phyloP scores from a whole-genome alignment of 2,888 invertebrate genomes.

The Gonocerus acuteangulatus region DNA sequence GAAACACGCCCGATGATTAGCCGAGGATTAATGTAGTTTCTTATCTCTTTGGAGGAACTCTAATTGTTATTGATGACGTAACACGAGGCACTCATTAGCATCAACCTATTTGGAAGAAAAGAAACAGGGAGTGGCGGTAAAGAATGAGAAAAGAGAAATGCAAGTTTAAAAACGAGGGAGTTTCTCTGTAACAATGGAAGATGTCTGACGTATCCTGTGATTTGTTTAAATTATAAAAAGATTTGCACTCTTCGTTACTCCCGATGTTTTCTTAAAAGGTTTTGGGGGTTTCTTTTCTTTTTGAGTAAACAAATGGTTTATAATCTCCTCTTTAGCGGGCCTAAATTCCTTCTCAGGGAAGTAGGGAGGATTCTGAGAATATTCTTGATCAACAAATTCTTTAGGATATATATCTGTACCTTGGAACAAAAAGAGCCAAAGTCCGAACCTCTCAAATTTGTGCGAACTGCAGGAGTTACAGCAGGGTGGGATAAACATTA shows the following conservation, averaged over 20 bases:
- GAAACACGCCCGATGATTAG: conserved; percentile 6
- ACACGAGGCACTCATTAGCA: conserved; percentile 8
- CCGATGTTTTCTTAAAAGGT: background rate
- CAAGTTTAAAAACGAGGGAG: background rate
- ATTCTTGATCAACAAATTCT: too few species aligned
- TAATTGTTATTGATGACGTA: conserved; percentile 17
- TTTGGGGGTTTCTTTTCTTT: background rate
- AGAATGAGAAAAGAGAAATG: background rate
- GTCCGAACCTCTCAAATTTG: too few species aligned
- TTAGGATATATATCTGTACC: too few species aligned
- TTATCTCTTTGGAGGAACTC: background rate
- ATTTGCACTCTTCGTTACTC: background rate
- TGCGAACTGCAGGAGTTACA: too few species aligned
- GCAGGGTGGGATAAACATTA: too few species aligned
- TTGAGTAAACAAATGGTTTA: conserved; percentile 13
- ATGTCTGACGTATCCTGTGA: conserved; percentile 6
- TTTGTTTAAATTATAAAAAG: conserved; percentile 17
- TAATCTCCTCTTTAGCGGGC: background rate
- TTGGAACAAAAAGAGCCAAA: too few species aligned
- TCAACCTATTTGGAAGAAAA: background rate
- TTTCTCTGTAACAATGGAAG: too few species aligned
- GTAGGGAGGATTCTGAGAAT: too few species aligned
- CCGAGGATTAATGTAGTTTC: background rate
- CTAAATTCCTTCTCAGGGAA: too few species aligned
- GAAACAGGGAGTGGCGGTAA: background rate